Evolutionary conservation across 2,888 invertebrate genomes (phyloP).

Genomic region (Eupelmus urozonus): DNA sequence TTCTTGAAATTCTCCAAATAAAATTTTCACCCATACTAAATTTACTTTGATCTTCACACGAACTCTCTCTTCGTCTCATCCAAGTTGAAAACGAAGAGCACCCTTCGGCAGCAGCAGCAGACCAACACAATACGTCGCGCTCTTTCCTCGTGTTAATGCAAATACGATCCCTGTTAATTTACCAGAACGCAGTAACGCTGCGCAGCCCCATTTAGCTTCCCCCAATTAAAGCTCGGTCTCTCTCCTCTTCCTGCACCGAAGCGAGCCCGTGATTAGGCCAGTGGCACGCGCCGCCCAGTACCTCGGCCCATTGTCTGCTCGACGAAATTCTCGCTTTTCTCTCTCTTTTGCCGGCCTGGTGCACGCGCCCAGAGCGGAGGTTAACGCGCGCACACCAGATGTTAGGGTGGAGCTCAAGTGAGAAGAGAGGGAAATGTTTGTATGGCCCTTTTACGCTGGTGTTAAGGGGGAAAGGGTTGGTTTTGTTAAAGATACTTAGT

Average conservation of each 20-base stretch:
- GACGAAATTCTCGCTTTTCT: not conserved
- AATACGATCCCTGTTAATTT: slow-evolving; percentile 44
- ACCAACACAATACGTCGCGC: no score
- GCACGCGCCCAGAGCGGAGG: not conserved
- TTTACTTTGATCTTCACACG: no score
- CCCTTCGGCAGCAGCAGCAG: no score
- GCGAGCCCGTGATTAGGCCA: slow-evolving; percentile 44
- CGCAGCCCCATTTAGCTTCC: slow-evolving; percentile 26
- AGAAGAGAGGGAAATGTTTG: not conserved
- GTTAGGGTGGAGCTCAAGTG: not conserved
- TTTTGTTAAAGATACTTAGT: no score
- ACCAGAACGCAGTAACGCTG: not conserved
- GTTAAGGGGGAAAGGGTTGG: no score
- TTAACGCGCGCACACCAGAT: slow-evolving; percentile 43
- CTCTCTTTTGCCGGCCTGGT: no score
- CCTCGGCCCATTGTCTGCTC: not conserved
- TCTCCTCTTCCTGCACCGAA: not conserved
- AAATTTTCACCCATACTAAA: no score
- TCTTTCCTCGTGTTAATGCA: no score
- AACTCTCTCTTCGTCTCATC: no score
- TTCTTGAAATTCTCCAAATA: no score
- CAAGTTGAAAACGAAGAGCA: no score
- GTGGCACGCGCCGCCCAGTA: slow-evolving; percentile 47
- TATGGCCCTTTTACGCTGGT: slow-evolving; percentile 3
- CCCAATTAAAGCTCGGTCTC: slow-evolving; percentile 33